These are phyloP conservation scores for Chironomus tepperi DNA, from an alignment of 1,140 invertebrate genomes.

Conservation along the genomic window DNA sequence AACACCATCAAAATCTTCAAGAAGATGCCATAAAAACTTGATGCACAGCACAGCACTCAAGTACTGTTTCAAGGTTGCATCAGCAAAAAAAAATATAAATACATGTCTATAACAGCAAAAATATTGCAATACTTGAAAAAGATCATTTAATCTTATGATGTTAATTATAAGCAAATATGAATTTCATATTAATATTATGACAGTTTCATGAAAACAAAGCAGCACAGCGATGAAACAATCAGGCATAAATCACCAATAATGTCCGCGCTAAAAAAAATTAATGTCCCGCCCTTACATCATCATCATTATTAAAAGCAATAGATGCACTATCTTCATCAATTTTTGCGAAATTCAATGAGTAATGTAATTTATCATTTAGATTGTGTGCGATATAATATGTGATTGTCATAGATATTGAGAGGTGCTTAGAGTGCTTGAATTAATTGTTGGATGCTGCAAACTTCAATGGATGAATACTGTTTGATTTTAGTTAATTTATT, in stretches of 20 bases:
- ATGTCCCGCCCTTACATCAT: not conserved
- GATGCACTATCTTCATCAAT: not conserved
- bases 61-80: not conserved
- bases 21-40: not conserved
- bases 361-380: not conserved
- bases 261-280: not conserved
- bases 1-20: not conserved
- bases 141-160: not conserved
- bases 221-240: not conserved
- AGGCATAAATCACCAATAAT: conserved; percentile 21
- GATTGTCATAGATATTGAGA: too few species aligned
- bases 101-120: not conserved
- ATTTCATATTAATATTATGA: not conserved
- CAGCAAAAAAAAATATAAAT: not conserved
- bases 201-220: not conserved
- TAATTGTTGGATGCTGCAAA: too few species aligned
- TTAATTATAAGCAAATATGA: conserved; percentile 9
- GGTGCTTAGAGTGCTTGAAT: too few species aligned
- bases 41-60: not conserved
- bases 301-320: not conserved
- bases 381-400: too few species aligned
- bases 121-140: not conserved
- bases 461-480: too few species aligned
- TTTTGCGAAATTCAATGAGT: not conserved
- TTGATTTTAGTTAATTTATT: too few species aligned